Base-by-base conservation (phyloP, 2,888 invertebrate species). In the Synanthedon andrenaeformis region DNA sequence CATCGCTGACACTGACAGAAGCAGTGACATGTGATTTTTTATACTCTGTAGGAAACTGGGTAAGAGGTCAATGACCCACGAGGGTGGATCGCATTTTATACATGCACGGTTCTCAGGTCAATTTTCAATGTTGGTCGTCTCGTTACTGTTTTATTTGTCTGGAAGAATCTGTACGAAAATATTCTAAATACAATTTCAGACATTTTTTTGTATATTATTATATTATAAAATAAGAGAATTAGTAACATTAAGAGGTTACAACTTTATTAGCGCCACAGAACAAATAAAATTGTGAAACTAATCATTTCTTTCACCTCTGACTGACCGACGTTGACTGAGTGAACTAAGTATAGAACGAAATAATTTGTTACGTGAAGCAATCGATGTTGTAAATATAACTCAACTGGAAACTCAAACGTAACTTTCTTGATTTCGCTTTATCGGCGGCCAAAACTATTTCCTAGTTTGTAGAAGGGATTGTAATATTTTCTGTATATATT, bases 311-410 rank as follows among this genome's bases (percentile, higher is more conserved):
- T 35, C 35, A 35, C 35, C 35, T 35, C 54, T 54, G 54, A 53
- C 56, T 54, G 54, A 54, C 56, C 56, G 51, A 48, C 51, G 14
- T 49, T 49, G 35, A 50, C 28, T 50, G 49, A 41, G 51, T 41
- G 41, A 28, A 45, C 14, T 12, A n/a, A n/a, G n/a, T n/a, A 45
- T 14, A 10, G 35, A 45, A 13, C 45, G 14, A 45, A 53, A 51
- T 14, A 48, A 49, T 55, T 53, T 49, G 55, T 55, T 51, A 53
- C 55, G 53, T 35, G 11, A 49, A 53, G 51, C 53, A 51, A 53
- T 28, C 42, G 23, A 41, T 45, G n/a, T 12, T 12, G 45, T 45
- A 45, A 45, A 13, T 45, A 12, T n/a, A 13, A 13, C 45, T 45
- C 45, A 13, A 45, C n/a, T 13, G 14, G 14, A 45, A 45, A 45